These are phyloP conservation scores for Suillia variegata DNA, from an alignment of 2,888 invertebrate species.

Conservation along the genomic window DNA sequence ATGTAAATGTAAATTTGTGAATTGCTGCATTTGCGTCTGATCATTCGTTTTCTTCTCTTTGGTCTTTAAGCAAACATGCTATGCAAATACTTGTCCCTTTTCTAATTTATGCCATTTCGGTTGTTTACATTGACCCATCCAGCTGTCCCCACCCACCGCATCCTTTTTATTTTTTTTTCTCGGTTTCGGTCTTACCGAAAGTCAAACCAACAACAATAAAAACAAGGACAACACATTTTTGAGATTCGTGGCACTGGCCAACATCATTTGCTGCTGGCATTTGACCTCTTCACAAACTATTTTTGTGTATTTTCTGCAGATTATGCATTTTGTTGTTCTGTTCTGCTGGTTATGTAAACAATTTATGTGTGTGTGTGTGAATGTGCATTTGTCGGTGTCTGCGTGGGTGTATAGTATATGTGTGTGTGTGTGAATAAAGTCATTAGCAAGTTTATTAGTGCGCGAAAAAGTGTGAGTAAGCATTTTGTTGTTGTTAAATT, in stretches of 20 bases:
- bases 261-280: constrained; percentile 1
- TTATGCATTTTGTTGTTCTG: constrained; percentile 5
- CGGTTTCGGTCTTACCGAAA: too few relatives aligned
- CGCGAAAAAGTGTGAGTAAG: not conserved
- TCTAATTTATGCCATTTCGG: not conserved
- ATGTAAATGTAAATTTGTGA: too few relatives aligned
- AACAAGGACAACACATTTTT: not conserved
- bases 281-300: constrained; percentile 9
- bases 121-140: not conserved
- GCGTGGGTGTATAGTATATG: not conserved
- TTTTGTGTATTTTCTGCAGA: constrained; percentile 9
- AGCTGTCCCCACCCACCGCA: not conserved
- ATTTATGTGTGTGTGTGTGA: not conserved
- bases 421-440: constrained; percentile 9
- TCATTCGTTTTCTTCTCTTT: too few relatives aligned
- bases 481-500: not conserved
- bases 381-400: not conserved
- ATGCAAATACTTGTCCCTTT: not conserved
- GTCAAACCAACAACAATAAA: not conserved
- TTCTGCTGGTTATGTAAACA: not conserved
- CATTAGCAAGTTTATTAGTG: constrained; percentile 15
- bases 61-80: not conserved
- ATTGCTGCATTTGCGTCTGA: too few relatives aligned
- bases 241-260: not conserved
- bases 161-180: too few relatives aligned